Base-by-base conservation (phyloP, 2,888 invertebrate genomes). In the Salticus scenicus region DNA sequence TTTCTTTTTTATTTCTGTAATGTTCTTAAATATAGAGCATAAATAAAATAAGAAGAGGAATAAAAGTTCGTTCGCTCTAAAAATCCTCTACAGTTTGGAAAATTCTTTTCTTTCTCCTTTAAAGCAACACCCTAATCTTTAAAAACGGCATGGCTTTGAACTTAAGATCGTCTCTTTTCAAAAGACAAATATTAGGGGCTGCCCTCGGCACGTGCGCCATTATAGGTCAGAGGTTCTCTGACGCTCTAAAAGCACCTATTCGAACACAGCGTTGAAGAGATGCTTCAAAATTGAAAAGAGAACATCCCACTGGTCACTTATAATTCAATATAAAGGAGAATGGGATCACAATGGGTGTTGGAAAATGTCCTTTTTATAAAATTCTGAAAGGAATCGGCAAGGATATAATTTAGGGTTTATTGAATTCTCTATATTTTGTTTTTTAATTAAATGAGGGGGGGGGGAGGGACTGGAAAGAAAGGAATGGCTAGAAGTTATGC, bases 331-430 rank as follows among this genome's bases (percentile, higher is more conserved):
- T 73, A 77, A 84, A 77, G 73, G 57, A 37, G 51, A 57, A 57
- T 63, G n/a, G 24, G 47, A 57, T 28, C 47, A 64, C 73, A 63
- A 73, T 72, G 71, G 83, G 83, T 77, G 83, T 67, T 33, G 17
- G 42, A 17, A 37, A 47, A 66, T n/a, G 51, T 42, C 64, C 57
- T 28, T 10, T 20, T 24, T 51, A 7, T 71, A 33, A 70, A 1
- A 57, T 4, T 12, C 57, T 57, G 20, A 24, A 57, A 57, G 57
- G 24, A 57, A 57, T 57, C 1, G 57, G 20, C 57, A 5, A 24
- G 24, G 12, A 17, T 57, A 57, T 57, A 57, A 57, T 57, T 57
- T 37, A 7, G 37, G 37, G 4, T 4, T 10, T 7, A 37, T 4
- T 37, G 4, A 7, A 37, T 37, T 37, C 37, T 37, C 37, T 10